Evolutionary conservation across 2,797 vertebrate genomes (phyloP), one percentile per base, ranked within the genome.

Genomic region (Cetoscarus ocellatus): DNA sequence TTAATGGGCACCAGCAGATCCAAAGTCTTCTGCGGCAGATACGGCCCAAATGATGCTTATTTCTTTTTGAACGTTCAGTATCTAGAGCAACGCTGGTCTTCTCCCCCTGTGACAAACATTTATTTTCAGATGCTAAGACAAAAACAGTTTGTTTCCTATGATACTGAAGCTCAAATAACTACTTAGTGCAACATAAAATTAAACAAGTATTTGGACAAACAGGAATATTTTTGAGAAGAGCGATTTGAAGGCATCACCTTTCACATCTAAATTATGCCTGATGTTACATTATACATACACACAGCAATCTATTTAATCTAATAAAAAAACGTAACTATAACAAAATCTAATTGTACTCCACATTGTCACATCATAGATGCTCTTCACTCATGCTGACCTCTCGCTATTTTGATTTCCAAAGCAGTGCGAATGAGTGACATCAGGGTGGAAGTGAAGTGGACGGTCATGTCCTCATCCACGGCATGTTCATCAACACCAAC

Each of bases 401-500:
- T 94, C 40, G 98, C 98, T 43, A 99, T 99, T 91, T 99, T 99
- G 87, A 99, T 95, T 77, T 99, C 97, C 92, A 99, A 73, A 52
- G 98, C 98, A 0, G 98, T 99, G 79, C 98, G 96, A 73, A 99
- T 99, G 73, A 99, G 94, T 0, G 97, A 98, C 98, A 99, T 98
- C 76, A 99, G 92, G 3, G 98, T 99, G 77, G 98, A 99, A 62
- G 97, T 98, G 87, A 99, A 99, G 91, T 99, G 98, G 49, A 99
- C 98, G 0, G 94, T 94, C 96, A 97, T 99, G 91, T 99, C 98
- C 80, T 99, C 98, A 0, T 97, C 97, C 67, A 99, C 97, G 0
- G 98, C 98, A 99, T 99, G 87, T 99, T 99, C 98, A 99, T 99
- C 92, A 98, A 89, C 83, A 99, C 97, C 95, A 99, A 82, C 90